Evolutionary conservation across 2,888 invertebrate genomes (phyloP), one percentile per base, ranked within the genome.

Genomic region (Alviniconcha strummeri): DNA sequence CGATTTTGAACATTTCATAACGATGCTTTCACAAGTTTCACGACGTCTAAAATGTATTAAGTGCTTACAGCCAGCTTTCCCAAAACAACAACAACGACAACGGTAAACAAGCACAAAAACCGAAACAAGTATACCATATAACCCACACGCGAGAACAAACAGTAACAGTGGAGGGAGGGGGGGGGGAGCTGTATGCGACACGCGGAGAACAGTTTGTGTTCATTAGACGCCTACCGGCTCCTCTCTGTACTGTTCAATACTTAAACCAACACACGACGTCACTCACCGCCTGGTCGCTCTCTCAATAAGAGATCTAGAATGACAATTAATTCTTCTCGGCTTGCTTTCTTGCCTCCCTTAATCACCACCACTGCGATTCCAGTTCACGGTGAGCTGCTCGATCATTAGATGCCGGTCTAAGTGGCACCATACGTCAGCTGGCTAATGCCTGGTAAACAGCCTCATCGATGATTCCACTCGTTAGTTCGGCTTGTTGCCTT

Each of bases 351-450:
- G 56, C 80, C 71, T 52, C 74, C 72, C 36, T 80, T 72, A 71
- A 80, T 72, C 80, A 69, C 72, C 71, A 15, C 56, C 80, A 56
- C 69, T 80, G 81, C 81, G 36, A 36, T 36, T 36, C 36, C 3
- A 36, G 36, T 36, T 36, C 36, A 36, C 36, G 36, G 3, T 36
- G 36, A 36, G 36, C 36, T 36, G 36, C 36, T 57, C 57, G 81
- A 81, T 81, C 81, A 81, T 81, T 81, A 81, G 81, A 81, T 60
- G 57, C 19, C 74, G 69, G 69, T 81, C 81, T 81, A 81, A 81
- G 81, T 81, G 81, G 81, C 81, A 15, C 81, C 81, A 81, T 81
- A 81, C 69, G 74, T 81, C 81, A 81, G 55, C 36, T 57, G 19
- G 55, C 72, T 72, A 72, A 52, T 55, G 74, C 72, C 57, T n/a